Evolutionary conservation across 2,113 vertebrate species (phyloP).

Genomic region (Mesocricetus auratus): DNA sequence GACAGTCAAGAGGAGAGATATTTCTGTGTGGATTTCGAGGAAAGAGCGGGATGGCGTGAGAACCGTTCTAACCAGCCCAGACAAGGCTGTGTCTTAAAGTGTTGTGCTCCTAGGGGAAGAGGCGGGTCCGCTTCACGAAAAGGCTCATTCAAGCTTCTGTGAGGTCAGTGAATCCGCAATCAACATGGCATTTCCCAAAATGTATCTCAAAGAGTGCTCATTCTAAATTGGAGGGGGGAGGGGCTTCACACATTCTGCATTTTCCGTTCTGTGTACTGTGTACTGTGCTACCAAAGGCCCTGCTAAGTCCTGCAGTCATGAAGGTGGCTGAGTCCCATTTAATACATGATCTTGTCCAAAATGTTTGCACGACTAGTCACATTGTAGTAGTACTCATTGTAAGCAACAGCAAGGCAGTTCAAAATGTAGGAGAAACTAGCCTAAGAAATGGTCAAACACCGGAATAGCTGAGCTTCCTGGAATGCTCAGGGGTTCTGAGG

Average conservation of each 20-base stretch:
- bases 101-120: slow-evolving; percentile 17
- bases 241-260: not conserved
- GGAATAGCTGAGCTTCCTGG: not conserved
- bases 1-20: not conserved
- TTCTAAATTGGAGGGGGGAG: not conserved
- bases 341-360: not conserved
- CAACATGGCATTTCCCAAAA: slow-evolving; percentile 61
- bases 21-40: slow-evolving; percentile 22
- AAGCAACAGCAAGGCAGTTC: not conserved
- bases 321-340: not conserved
- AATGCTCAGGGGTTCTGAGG: not conserved
- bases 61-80: not conserved
- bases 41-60: not conserved
- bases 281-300: not conserved
- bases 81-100: slow-evolving; percentile 3
- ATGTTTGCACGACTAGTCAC: not conserved
- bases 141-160: slow-evolving; percentile 46
- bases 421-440: not conserved
- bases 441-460: not conserved
- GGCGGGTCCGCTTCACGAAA: not conserved
- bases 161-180: slow-evolving; percentile 61
- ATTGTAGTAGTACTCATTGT: not conserved
- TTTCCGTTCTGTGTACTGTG: not conserved
- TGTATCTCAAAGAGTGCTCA: slow-evolving; percentile 19
- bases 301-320: not conserved